Evolutionary conservation across 1,140 invertebrate genomes (phyloP).

Genomic region (Piezodorus guildinii): DNA sequence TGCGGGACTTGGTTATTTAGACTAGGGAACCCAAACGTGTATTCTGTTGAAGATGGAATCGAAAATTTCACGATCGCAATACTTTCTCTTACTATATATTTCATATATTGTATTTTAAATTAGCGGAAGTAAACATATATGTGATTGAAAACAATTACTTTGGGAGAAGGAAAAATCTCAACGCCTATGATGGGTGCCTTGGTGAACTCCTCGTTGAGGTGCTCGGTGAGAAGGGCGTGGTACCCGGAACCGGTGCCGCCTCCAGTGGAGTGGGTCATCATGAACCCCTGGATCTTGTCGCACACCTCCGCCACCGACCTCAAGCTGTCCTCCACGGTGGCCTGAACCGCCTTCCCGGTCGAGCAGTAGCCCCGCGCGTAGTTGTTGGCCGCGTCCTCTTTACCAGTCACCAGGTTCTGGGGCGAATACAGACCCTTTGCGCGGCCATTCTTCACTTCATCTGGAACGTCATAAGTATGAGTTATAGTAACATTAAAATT

Average conservation of each 20-base stretch:
- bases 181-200: constrained; percentile 67
- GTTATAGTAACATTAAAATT: no score
- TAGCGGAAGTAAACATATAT: no score
- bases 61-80: no score
- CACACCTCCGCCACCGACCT: constrained; percentile 33
- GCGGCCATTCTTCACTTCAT: constrained; percentile 47
- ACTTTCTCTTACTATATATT: no score
- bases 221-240: constrained; percentile 63
- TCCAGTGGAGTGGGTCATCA: constrained; percentile 69
- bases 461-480: no score
- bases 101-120: no score
- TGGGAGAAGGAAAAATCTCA: constrained; percentile 65
- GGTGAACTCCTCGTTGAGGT: constrained; percentile 56
- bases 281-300: constrained; percentile 53
- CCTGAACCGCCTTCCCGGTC: constrained; percentile 43
- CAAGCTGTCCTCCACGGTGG: constrained; percentile 34
- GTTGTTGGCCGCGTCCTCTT: constrained; percentile 49
- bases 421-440: constrained; percentile 47
- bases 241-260: constrained; percentile 73
- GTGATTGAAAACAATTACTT: constrained; percentile 34
- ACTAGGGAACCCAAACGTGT: no score
- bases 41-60: no score
- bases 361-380: constrained; percentile 40
- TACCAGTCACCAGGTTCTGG: constrained; percentile 42
- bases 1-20: no score